These are phyloP conservation scores for Kryptopterus vitreolus DNA, from an alignment of 2,797 vertebrate genomes.

Conservation along the genomic window DNA sequence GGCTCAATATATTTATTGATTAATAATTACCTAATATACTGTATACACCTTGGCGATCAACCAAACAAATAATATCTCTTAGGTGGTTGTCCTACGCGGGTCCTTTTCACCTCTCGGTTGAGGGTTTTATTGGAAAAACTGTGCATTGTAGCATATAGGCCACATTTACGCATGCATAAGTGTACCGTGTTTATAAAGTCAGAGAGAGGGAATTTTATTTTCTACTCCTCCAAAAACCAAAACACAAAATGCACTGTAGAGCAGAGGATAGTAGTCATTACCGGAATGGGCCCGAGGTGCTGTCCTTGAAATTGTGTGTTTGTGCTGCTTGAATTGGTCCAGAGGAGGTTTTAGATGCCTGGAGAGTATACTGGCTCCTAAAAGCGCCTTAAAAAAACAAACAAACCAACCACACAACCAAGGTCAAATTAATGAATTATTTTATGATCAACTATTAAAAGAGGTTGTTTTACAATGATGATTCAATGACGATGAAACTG, in stretches of 20 bases:
- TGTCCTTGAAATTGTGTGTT: constrained; percentile 59
- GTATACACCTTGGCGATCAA: neutral
- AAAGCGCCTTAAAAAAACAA: constrained; percentile 48
- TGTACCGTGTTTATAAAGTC: constrained; percentile 1
- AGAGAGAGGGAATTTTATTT: neutral
- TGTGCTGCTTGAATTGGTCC: constrained; percentile 39
- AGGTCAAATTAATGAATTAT: constrained; percentile 32
- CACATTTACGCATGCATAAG: neutral
- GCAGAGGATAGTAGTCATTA: constrained; percentile 53
- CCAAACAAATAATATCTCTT: neutral
- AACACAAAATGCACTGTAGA: constrained; percentile 25
- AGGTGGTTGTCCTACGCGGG: too few species aligned
- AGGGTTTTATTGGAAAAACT: neutral
- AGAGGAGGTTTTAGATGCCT: constrained; percentile 55
- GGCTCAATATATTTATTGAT: neutral
- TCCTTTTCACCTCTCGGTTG: neutral
- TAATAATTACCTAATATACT: neutral
- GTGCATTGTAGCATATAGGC: neutral
- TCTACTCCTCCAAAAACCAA: constrained; percentile 1
- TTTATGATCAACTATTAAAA: neutral
- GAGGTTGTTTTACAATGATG: neutral
- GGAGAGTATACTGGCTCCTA: constrained; percentile 51
- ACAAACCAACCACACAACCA: constrained; percentile 31
- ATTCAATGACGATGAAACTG: too few species aligned
- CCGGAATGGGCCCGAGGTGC: constrained; percentile 67